A percentile compares a stretch with the other conserved stretches of the same genome.
Conservation (phyloP, 1,140 invertebrate species). For the Psilanteris sp. region DNA sequence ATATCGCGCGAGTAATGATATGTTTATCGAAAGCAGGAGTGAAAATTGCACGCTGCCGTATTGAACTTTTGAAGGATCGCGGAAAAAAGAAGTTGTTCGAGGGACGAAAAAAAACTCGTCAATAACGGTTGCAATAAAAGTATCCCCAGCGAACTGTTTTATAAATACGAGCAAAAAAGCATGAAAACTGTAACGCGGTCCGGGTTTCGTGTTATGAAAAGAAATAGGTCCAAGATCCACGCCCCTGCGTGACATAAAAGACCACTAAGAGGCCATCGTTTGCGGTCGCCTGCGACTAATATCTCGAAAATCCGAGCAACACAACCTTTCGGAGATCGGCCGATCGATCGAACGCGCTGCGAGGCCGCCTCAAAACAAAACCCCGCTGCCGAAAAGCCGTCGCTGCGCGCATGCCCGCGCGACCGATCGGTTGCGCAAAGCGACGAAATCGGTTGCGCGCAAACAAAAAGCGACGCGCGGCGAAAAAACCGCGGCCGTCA, state of each 20-base stretch:
- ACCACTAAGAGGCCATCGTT: conserved; percentile 23
- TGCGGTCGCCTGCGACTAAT: conserved; percentile 28
- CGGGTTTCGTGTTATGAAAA: conserved; percentile 32
- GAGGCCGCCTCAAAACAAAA: not conserved
- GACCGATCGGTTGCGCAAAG: conserved; percentile 15
- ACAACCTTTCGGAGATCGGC: not conserved
- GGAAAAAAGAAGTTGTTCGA: conserved; percentile 14
- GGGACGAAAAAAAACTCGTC: conserved; percentile 3
- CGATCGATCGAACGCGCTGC: not conserved
- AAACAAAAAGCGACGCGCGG: not conserved
- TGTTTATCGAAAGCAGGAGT: conserved; percentile 19
- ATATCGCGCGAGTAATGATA: conserved; percentile 23
- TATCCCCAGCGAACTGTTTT: conserved; percentile 3
- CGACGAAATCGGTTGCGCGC: conserved; percentile 3
- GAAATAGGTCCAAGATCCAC: conserved; percentile 34
- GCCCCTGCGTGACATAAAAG: conserved; percentile 38
- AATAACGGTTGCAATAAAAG: conserved; percentile 26
- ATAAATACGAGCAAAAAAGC: conserved; percentile 15
- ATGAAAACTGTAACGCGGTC: conserved; percentile 17
- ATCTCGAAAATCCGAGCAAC: not conserved
- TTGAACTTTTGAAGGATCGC: conserved; percentile 7
- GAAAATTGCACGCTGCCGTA: conserved; percentile 14
- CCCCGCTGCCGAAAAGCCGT: not conserved
- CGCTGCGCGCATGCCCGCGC: not conserved
- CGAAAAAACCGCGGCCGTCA: conserved; percentile 7